A percentile compares a stretch with the other conserved stretches of the same genome.
These are phyloP conservation scores for Hippocampus comes DNA, from an alignment of 2,113 vertebrate species.

Conservation along the genomic window DNA sequence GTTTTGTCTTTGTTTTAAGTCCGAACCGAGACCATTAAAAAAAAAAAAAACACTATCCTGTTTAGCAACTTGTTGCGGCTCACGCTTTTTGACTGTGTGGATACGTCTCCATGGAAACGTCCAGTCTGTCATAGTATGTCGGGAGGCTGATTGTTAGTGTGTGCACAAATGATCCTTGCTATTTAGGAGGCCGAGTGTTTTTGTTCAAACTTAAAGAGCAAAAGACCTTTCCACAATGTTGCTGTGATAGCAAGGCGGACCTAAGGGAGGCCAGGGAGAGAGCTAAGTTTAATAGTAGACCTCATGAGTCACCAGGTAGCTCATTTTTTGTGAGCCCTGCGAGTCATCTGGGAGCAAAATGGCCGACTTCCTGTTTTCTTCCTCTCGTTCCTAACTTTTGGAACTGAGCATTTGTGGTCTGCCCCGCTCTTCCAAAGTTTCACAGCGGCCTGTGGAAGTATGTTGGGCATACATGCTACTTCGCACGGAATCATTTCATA, in stretches of 20 bases:
- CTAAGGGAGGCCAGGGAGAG: slow-evolving; percentile 29
- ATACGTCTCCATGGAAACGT: slow-evolving; percentile 15
- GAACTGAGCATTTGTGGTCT: slow-evolving; percentile 21
- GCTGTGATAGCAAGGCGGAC: slow-evolving; percentile 19
- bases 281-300: slow-evolving; percentile 17
- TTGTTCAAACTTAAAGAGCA: slow-evolving; percentile 16
- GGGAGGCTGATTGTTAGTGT: not conserved
- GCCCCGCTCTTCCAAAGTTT: slow-evolving; percentile 24
- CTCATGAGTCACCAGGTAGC: slow-evolving; percentile 53
- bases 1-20: not conserved
- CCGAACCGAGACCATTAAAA: not conserved
- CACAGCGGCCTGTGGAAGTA: slow-evolving; percentile 12
- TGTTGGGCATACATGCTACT: not conserved
- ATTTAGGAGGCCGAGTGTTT: not conserved
- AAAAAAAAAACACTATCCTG: not conserved
- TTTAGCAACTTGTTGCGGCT: not conserved
- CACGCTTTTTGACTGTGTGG: slow-evolving; percentile 12
- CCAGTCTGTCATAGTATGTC: not conserved
- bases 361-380: slow-evolving; percentile 60
- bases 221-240: slow-evolving; percentile 5
- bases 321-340: slow-evolving; percentile 17
- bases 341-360: slow-evolving; percentile 60
- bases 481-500: slow-evolving; percentile 10
- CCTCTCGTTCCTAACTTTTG: slow-evolving; percentile 18
- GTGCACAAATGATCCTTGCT: not conserved